phyloP scores from a whole-genome alignment of 2,113 vertebrate species.

The Nothoprocta pentlandii region DNA sequence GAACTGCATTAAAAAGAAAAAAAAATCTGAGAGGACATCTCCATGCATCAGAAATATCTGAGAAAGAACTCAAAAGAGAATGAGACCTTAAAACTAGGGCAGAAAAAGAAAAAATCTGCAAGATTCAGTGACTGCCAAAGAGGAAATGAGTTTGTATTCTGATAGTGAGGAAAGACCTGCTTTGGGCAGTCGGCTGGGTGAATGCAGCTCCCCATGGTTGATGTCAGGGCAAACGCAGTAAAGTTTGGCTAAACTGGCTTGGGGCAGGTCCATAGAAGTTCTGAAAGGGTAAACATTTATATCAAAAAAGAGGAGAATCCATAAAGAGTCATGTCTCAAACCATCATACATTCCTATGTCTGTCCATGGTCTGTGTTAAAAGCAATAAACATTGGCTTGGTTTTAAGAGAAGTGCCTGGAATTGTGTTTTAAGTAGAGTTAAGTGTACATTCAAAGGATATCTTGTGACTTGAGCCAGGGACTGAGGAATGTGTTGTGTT shows the following conservation, averaged over 20 bases:
- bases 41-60: background rate
- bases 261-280: background rate
- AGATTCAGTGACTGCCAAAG: background rate
- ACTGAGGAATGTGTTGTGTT: background rate
- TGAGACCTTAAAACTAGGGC: background rate
- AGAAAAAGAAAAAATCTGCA: background rate
- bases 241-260: background rate
- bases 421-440: background rate
- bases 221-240: background rate
- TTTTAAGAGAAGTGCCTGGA: background rate
- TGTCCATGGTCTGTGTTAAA: background rate
- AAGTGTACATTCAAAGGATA: background rate
- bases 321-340: background rate
- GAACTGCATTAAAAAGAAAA: background rate
- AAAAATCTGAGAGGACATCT: slow-evolving; percentile 15
- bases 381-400: background rate
- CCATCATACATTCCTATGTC: background rate
- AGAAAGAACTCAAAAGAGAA: background rate
- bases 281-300: background rate
- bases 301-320: background rate
- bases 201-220: background rate
- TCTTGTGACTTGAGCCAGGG: background rate
- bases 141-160: background rate
- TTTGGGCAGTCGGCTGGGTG: background rate
- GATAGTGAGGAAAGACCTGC: background rate